phyloP scores from a whole-genome alignment of 2,113 vertebrate species.

The Sclerurus mexicanus region DNA sequence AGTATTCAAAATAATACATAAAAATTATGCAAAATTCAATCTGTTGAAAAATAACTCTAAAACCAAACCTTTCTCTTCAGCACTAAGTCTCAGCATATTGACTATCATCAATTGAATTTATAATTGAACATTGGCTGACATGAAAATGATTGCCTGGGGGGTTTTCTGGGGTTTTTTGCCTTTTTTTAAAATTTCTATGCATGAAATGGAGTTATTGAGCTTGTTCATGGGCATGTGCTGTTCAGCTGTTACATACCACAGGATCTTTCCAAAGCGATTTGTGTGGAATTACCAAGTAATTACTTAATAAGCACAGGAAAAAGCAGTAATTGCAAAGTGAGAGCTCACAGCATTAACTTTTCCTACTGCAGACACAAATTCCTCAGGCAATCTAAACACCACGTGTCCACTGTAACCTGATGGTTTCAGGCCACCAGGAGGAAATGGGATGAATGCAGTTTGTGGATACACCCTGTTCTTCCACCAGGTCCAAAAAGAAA shows the following conservation, averaged over 20 bases:
- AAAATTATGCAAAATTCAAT: background rate
- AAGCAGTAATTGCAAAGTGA: background rate
- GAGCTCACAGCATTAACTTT: background rate
- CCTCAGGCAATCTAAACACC: background rate
- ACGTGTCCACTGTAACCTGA: background rate
- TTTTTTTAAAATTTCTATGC: accelerated
- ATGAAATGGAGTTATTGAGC: background rate
- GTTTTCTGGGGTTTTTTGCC: background rate
- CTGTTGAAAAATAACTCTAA: background rate
- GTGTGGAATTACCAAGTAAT: background rate
- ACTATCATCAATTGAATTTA: background rate
- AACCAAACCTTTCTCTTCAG: background rate
- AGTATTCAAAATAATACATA: background rate
- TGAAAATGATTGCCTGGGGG: background rate
- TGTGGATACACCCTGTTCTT: background rate
- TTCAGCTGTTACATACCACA: background rate
- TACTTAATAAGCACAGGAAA: background rate
- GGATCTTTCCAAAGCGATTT: background rate
- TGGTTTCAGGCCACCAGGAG: background rate
- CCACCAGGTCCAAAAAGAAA: background rate
- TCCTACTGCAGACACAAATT: background rate
- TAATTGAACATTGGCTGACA: background rate
- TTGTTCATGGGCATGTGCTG: background rate
- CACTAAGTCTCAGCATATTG: background rate
- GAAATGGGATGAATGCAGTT: background rate